These are phyloP conservation scores for Acanthosepion pharaonis DNA, from an alignment of 2,888 invertebrate genomes.

Conservation along the genomic window DNA sequence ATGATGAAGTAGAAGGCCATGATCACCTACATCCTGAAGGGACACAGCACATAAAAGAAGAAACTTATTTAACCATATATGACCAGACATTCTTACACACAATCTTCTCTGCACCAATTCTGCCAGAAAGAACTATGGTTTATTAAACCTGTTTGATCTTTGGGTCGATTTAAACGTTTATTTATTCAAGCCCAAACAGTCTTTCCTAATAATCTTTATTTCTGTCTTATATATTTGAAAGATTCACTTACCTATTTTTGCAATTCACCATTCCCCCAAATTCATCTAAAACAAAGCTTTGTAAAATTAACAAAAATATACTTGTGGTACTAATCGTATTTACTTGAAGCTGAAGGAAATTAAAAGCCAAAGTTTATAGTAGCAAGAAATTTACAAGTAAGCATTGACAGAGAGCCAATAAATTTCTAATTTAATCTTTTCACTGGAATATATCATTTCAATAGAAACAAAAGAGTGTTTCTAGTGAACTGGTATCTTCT, in stretches of 20 bases:
- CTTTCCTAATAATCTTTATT: neutral
- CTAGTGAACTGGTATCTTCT: neutral
- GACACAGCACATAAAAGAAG: no score
- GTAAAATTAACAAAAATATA: neutral
- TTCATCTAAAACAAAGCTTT: neutral
- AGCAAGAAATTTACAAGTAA: neutral
- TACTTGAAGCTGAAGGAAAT: neutral
- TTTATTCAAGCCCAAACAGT: neutral
- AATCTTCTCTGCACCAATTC: neutral
- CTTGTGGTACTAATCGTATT: neutral
- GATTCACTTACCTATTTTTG: no score
- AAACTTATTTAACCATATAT: neutral
- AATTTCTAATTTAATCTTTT: neutral
- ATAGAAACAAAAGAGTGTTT: neutral
- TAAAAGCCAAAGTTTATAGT: neutral
- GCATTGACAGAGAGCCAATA: neutral
- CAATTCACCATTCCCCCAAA: neutral
- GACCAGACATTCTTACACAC: neutral
- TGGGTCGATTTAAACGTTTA: neutral
- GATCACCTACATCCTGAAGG: no score
- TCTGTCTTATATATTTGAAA: no score
- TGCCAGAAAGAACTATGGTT: neutral
- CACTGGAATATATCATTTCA: neutral
- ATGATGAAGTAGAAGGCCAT: no score
- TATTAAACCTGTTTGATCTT: neutral